Conservation (phyloP, 2,888 invertebrate species). For the Perizoma affinitatum region DNA sequence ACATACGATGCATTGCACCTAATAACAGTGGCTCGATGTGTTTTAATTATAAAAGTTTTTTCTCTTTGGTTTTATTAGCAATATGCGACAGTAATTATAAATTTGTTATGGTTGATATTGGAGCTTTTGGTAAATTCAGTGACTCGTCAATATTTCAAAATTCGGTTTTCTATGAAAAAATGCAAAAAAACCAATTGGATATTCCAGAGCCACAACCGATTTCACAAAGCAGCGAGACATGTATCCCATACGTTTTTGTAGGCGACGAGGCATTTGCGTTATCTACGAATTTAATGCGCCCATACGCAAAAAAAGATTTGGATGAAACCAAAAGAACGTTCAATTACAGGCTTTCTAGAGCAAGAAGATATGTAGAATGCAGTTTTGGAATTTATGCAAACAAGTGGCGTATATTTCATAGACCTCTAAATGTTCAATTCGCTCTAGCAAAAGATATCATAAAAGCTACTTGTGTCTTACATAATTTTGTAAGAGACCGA, state of each 20-base stretch:
- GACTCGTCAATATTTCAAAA: slow-evolving; percentile 41
- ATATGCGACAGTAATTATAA: slow-evolving; percentile 35
- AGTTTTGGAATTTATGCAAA: slow-evolving; percentile 23
- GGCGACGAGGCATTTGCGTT: background rate
- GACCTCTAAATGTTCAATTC: slow-evolving; percentile 37
- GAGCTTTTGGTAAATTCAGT: slow-evolving; percentile 40
- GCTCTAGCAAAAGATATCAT: slow-evolving; percentile 36
- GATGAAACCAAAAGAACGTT: slow-evolving; percentile 14
- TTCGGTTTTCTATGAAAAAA: slow-evolving; percentile 40
- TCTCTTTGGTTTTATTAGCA: slow-evolving; percentile 37
- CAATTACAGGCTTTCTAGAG: slow-evolving; percentile 26
- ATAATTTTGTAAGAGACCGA: slow-evolving; percentile 38
- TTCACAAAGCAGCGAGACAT: slow-evolving; percentile 17
- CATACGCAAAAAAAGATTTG: slow-evolving; percentile 27
- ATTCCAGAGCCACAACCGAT: slow-evolving; percentile 4
- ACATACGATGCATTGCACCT: slow-evolving; percentile 35
- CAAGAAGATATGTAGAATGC: slow-evolving; percentile 35
- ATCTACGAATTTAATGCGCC: slow-evolving; percentile 35
- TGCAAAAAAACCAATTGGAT: slow-evolving; percentile 5
- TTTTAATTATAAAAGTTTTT: slow-evolving; percentile 38
- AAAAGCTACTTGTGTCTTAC: slow-evolving; percentile 36
- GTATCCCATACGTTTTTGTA: slow-evolving; percentile 23
- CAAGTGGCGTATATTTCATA: slow-evolving; percentile 9
- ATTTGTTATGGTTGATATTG: slow-evolving; percentile 37
- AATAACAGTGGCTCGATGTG: slow-evolving; percentile 38